These are phyloP conservation scores for Diadophis punctatus DNA, from an alignment of 2,113 vertebrate species.

Conservation along the genomic window DNA sequence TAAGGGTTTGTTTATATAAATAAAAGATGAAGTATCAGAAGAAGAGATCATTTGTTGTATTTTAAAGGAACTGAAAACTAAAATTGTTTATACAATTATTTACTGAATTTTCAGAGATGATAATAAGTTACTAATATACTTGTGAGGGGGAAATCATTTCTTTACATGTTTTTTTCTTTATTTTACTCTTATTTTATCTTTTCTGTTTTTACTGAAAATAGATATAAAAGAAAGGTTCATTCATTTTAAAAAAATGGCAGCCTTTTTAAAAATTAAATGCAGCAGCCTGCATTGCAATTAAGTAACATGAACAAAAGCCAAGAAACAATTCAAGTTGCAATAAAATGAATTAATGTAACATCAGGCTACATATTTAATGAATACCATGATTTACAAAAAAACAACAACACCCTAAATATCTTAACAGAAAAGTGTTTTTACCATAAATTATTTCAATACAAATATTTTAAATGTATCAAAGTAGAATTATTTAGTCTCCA, in stretches of 20 bases:
- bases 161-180: background rate
- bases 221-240: constrained; percentile 12
- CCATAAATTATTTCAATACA: background rate
- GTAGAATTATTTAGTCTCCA: background rate
- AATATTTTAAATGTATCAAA: background rate
- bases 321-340: background rate
- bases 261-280: background rate
- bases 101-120: background rate
- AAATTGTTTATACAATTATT: background rate
- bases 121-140: background rate
- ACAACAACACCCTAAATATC: background rate
- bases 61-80: too few relatives aligned
- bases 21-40: background rate
- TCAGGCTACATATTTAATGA: background rate
- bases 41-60: background rate
- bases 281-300: background rate
- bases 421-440: background rate
- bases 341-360: background rate
- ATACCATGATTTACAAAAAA: background rate
- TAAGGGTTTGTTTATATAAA: background rate
- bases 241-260: background rate
- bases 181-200: background rate
- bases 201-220: background rate
- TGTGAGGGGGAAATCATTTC: background rate
- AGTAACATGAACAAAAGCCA: background rate